A percentile compares a stretch with the other conserved stretches of the same genome.
Conservation (phyloP, 2,888 invertebrate genomes). For the Atrina japonica region DNA sequence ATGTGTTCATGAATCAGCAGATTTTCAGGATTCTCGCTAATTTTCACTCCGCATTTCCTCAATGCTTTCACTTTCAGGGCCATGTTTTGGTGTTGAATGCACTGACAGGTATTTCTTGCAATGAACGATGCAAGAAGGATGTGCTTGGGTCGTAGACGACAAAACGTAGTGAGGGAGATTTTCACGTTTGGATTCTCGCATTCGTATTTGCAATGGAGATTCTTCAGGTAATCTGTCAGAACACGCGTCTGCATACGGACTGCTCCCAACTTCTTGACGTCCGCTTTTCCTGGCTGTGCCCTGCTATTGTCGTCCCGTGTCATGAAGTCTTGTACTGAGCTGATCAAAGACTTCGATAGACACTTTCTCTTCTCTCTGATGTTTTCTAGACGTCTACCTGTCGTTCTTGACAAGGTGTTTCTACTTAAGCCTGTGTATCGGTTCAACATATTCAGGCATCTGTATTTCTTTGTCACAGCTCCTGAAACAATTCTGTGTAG, state of each 20-base stretch:
- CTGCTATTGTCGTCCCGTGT: constrained; percentile 40
- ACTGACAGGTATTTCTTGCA: constrained; percentile 41
- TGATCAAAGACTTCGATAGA: neutral
- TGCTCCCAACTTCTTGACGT: constrained; percentile 17
- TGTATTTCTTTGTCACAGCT: constrained; percentile 19
- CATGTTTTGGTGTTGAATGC: constrained; percentile 48
- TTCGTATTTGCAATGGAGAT: constrained; percentile 37
- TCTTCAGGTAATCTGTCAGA: constrained; percentile 47
- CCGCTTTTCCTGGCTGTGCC: constrained; percentile 45
- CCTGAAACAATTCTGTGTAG: constrained; percentile 24
- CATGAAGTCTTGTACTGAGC: constrained; percentile 16
- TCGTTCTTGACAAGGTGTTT: neutral
- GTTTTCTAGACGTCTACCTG: neutral
- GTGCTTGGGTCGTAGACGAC: constrained; percentile 37
- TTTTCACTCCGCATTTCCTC: constrained; percentile 29
- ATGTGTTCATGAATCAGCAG: no score
- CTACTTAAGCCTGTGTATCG: constrained; percentile 14
- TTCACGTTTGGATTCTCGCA: constrained; percentile 44
- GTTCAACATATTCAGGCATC: constrained; percentile 16
- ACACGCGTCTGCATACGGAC: constrained; percentile 40
- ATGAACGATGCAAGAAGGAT: constrained; percentile 35
- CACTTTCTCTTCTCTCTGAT: constrained; percentile 4
- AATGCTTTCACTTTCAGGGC: constrained; percentile 35
- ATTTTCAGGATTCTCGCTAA: constrained; percentile 45
- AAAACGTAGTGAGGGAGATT: constrained; percentile 41